Conservation (phyloP, 1,140 invertebrate species). For the Lepeophtheirus salmonis region DNA sequence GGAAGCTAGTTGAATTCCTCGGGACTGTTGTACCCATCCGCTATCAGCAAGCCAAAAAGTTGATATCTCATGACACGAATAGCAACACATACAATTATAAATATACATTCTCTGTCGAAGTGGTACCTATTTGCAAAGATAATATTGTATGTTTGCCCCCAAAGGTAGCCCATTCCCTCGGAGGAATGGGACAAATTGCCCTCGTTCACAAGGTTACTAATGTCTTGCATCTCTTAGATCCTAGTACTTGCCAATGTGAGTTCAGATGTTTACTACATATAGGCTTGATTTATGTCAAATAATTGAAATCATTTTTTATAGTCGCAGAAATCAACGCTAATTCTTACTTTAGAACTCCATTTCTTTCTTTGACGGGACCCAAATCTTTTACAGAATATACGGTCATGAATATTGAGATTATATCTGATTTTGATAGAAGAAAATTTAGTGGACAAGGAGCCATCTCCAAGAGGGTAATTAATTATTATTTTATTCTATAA, state of each 20-base stretch:
- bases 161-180: conserved; percentile 65
- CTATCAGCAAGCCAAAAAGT: conserved; percentile 72
- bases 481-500: conserved; percentile 6
- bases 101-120: conserved; percentile 71
- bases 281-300: not conserved
- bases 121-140: conserved; percentile 90
- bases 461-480: conserved; percentile 48
- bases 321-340: conserved; percentile 64
- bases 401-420: conserved; percentile 81
- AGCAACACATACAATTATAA: conserved; percentile 97
- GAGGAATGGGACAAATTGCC: conserved; percentile 78
- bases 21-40: conserved; percentile 56
- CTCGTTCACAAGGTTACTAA: conserved; percentile 73
- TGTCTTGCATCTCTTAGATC: conserved; percentile 80
- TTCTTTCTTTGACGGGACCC: conserved; percentile 63
- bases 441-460: conserved; percentile 47
- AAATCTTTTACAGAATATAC: conserved; percentile 81
- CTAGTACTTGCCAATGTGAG: conserved; percentile 64
- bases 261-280: conserved; percentile 10
- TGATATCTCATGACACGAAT: conserved; percentile 92
- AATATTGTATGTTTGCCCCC: conserved; percentile 80
- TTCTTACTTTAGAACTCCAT: conserved; percentile 67
- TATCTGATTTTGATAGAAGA: conserved; percentile 34
- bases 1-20: conserved; percentile 91
- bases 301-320: conserved; percentile 26